Base-by-base conservation (phyloP, 2,797 vertebrate species). In the Hirundo rustica region DNA sequence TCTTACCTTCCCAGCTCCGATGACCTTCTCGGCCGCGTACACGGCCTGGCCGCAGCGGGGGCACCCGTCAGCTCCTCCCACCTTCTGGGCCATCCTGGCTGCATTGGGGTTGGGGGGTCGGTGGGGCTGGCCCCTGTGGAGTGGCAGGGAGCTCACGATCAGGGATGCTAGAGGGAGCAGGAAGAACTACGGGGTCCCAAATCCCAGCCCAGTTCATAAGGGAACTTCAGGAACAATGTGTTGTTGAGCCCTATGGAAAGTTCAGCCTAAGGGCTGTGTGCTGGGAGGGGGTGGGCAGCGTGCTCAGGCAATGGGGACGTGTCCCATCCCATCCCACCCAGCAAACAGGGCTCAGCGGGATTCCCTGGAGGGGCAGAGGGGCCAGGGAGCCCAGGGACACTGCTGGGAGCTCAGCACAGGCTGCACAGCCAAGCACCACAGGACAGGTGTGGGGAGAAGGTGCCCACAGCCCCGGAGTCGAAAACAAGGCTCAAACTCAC, bases 1-100 rank as follows among this genome's bases (percentile, higher is more conserved):
- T 40, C 98, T 98, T 97, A 99, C 99, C 97, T 98, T 99, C 26
- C 99, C 99, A 18, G 98, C 99, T 79, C 99, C 99, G 3, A 99
- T 98, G 95, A 99, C 98, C 97, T 99, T 99, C 97, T 99, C 99
- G 0, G 99, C 99, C 1, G 99, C 99, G 2, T 99, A 99, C 68
- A 99, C 99, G 0, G 98, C 95, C 83, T 99, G 99, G 44, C 98
- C 97, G 26, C 99, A 99, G 45, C 99, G 99, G 18, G 98, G 98
- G 50, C 99, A 99, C 53, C 97, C 98, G 5, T 99, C 99, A 1
- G 99, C 96, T 20, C 98, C 98, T 1, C 98, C 99, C 1, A 99
- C 98, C 96, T 97, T 99, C 97, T 99, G 98, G 53, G 99, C 99
- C 73, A 98, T 96, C 94, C 98, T 98, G 82, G 98, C 98, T 1